Conservation (phyloP, 2,797 vertebrate species). For the Lophura swinhoii region DNA sequence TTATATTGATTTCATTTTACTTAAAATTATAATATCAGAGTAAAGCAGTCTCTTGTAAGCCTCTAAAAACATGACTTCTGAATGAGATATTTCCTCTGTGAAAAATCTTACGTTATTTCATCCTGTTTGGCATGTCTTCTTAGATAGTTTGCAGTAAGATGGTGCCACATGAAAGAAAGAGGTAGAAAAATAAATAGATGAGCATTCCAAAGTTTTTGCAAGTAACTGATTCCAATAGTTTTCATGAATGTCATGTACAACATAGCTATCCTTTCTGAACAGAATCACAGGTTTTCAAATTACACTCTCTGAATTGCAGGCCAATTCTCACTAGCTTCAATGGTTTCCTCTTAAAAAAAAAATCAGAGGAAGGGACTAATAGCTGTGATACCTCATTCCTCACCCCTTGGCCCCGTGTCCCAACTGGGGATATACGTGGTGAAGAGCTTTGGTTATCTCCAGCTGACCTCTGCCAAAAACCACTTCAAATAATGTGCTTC, state of each 20-base stretch:
- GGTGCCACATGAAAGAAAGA: background rate
- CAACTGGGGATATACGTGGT: background rate
- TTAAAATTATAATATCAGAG: background rate
- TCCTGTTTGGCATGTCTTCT: background rate
- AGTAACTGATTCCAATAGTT: background rate
- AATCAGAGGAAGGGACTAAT: background rate
- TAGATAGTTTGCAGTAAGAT: background rate
- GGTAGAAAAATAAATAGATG: background rate
- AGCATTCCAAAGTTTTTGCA: background rate
- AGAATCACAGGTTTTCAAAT: background rate
- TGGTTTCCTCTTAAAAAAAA: background rate
- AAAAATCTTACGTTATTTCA: background rate
- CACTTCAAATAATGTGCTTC: background rate
- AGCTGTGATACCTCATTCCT: background rate
- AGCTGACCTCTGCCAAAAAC: background rate
- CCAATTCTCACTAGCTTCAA: background rate
- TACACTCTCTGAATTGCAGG: background rate
- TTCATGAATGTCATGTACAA: background rate
- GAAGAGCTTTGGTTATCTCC: background rate
- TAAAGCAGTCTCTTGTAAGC: background rate
- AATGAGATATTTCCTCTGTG: background rate
- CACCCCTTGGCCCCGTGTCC: accelerated
- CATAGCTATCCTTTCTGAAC: background rate
- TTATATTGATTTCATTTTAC: background rate
- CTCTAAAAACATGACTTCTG: background rate